phyloP scores from a whole-genome alignment of 2,113 vertebrate genomes.

The Dromas ardeola region DNA sequence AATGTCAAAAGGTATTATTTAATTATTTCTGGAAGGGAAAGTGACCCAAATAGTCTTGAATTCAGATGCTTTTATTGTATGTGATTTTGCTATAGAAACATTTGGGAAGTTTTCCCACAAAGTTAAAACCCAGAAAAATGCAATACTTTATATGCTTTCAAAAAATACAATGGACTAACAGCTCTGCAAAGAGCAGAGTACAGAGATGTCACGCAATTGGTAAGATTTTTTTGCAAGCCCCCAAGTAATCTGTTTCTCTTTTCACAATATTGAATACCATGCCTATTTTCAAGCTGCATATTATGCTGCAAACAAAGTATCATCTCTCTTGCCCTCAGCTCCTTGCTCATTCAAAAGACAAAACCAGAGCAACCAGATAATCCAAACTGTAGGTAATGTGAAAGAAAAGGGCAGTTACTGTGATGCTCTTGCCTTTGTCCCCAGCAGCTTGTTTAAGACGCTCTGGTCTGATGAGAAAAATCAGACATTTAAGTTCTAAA shows the following conservation, averaged over 20 bases:
- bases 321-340: not conserved
- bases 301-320: not conserved
- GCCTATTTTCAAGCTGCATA: not conserved
- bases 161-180: not conserved
- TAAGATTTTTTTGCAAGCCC: not conserved
- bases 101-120: not conserved
- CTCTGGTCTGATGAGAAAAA: not conserved
- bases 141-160: not conserved
- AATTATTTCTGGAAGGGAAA: not conserved
- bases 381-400: not conserved
- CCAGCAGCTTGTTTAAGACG: not conserved
- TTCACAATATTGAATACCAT: not conserved
- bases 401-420: not conserved
- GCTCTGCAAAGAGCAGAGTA: not conserved
- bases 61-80: not conserved
- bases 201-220: not conserved
- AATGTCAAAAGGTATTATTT: not conserved
- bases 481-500: not conserved
- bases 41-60: not conserved
- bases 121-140: not conserved
- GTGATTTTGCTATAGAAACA: not conserved
- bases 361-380: not conserved
- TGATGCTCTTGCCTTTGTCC: not conserved
- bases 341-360: not conserved
- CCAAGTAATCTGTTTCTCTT: not conserved